Conservation (phyloP, 2,113 vertebrate genomes). For the Pavo muticus region DNA sequence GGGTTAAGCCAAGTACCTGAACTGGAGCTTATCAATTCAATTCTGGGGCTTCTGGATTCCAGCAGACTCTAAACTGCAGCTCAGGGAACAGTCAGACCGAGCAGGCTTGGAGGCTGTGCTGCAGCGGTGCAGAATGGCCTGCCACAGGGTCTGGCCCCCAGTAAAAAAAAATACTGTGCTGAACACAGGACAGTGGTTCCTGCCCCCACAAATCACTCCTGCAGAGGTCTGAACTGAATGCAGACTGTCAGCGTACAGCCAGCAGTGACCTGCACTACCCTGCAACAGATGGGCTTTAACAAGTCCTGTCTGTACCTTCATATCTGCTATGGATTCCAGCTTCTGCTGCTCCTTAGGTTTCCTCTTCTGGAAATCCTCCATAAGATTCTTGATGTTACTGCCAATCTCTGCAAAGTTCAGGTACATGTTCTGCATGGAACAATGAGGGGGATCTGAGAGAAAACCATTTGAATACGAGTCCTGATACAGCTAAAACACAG, state of each 20-base stretch:
- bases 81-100: background rate
- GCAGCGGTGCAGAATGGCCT: background rate
- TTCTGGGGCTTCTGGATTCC: accelerated
- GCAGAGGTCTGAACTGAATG: background rate
- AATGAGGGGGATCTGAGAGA: background rate
- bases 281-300: accelerated
- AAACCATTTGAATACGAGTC: accelerated
- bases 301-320: slow-evolving; percentile 83
- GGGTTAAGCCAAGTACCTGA: background rate
- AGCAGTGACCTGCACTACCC: background rate
- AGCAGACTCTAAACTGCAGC: background rate
- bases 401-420: slow-evolving; percentile 98
- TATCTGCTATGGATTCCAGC: slow-evolving; percentile 94
- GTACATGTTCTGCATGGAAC: slow-evolving; percentile 89
- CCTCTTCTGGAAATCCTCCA: slow-evolving; percentile 98
- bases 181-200: background rate
- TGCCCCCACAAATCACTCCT: background rate
- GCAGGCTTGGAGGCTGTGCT: background rate
- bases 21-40: background rate
- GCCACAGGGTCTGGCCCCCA: accelerated
- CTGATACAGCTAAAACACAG: no score
- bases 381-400: slow-evolving; percentile 97
- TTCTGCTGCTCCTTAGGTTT: slow-evolving; percentile 95
- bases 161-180: accelerated
- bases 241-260: background rate